A percentile compares a stretch with the other conserved stretches of the same genome.
These are phyloP conservation scores for Chauna torquata DNA, from an alignment of 2,113 vertebrate genomes.

Conservation along the genomic window DNA sequence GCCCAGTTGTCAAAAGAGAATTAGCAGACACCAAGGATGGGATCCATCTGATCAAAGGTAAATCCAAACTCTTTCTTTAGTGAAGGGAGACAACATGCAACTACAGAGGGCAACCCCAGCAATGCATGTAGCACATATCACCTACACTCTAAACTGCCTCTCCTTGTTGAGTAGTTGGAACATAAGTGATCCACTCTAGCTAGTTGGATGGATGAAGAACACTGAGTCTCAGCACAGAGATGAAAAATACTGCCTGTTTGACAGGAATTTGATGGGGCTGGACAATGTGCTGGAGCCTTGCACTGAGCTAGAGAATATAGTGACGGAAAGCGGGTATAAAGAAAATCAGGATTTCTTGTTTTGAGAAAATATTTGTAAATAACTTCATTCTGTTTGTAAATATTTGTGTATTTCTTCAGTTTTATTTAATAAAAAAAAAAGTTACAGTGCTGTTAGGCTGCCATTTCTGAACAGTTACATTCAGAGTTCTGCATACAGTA, in stretches of 20 bases:
- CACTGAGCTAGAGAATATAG: not conserved
- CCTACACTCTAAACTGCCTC: not conserved
- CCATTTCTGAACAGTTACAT: not conserved
- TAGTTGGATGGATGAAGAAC: not conserved
- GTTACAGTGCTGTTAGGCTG: not conserved
- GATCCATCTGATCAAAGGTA: not conserved
- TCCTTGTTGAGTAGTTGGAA: not conserved
- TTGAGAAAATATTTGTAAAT: not conserved
- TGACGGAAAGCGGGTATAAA: not conserved
- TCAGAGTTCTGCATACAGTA: not conserved
- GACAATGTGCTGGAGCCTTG: not conserved
- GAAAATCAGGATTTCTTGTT: not conserved
- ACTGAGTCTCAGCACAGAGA: not conserved
- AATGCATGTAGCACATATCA: not conserved
- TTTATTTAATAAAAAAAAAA: not conserved
- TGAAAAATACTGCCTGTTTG: not conserved
- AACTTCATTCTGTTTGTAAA: not conserved
- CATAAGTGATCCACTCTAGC: not conserved
- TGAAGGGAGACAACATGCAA: not conserved
- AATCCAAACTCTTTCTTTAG: not conserved
- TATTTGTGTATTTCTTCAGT: not conserved
- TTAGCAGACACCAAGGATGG: not conserved
- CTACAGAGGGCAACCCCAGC: not conserved
- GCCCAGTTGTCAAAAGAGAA: not conserved
- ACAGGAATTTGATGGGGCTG: fast-evolving